Evolutionary conservation across 2,797 vertebrate species (phyloP).

Genomic region (Clamator glandarius): DNA sequence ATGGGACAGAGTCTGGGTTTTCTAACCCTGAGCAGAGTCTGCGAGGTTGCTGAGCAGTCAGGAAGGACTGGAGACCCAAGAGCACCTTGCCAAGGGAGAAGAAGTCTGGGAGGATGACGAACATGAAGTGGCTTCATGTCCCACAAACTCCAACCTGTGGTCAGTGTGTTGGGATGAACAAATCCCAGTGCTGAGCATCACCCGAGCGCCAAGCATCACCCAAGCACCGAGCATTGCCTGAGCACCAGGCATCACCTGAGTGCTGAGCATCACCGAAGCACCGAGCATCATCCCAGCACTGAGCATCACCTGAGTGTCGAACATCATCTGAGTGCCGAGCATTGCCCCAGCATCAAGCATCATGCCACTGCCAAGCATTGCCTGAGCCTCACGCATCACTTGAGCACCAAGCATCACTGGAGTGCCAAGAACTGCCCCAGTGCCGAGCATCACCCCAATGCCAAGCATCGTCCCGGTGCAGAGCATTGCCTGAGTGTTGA

Average conservation of each 20-base stretch:
- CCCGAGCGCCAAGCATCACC: not conserved
- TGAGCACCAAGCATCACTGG: too few species aligned
- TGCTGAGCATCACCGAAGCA: too few species aligned
- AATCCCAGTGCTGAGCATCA: too few species aligned
- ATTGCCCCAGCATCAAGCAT: fast-evolving
- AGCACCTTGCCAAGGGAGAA: not conserved
- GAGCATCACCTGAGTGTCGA: not conserved
- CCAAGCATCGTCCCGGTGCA: too few species aligned
- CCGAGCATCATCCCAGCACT: not conserved
- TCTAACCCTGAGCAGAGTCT: not conserved
- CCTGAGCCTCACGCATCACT: fast-evolving
- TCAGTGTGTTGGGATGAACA: fast-evolving
- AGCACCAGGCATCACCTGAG: not conserved
- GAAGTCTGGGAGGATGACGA: not conserved
- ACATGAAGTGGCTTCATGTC: fast-evolving
- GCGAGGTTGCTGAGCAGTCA: fast-evolving
- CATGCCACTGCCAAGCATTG: not conserved
- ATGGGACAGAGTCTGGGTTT: not conserved
- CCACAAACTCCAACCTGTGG: fast-evolving
- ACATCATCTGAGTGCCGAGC: not conserved
- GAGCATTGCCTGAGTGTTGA: too few species aligned
- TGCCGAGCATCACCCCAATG: fast-evolving
- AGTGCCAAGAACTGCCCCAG: not conserved
- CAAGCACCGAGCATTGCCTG: not conserved
- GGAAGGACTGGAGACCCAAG: not conserved